Evolutionary conservation across 2,888 invertebrate species (phyloP).

Genomic region (Marasmarcha lunaedactyla): DNA sequence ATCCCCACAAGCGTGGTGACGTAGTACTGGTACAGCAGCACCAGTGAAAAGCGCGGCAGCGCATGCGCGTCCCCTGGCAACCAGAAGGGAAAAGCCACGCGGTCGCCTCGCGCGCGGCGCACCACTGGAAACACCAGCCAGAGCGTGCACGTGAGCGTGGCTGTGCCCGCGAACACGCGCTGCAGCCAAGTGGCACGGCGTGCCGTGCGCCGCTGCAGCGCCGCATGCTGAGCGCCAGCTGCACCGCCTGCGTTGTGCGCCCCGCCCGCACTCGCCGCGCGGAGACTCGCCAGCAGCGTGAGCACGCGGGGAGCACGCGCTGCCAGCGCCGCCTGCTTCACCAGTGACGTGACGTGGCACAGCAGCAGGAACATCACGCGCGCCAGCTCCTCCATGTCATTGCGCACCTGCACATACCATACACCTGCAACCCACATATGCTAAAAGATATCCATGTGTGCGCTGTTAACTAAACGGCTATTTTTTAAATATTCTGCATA

Average conservation of each 20-base stretch:
- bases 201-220: constrained; percentile 14
- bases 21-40: constrained; percentile 45
- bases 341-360: constrained; percentile 51
- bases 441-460: too few species aligned
- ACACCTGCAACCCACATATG: too few species aligned
- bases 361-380: constrained; percentile 55
- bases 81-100: constrained; percentile 31
- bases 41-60: constrained; percentile 29
- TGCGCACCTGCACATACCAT: constrained; percentile 27
- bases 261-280: constrained; percentile 15
- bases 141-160: constrained; percentile 42
- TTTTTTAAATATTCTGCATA: too few species aligned
- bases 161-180: constrained; percentile 24
- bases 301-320: constrained; percentile 24
- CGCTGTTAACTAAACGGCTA: too few species aligned
- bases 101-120: constrained; percentile 20
- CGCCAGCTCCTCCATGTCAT: constrained; percentile 42
- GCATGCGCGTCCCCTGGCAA: constrained; percentile 4
- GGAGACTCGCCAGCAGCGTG: constrained; percentile 19
- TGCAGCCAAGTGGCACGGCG: constrained; percentile 18
- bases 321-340: constrained; percentile 44
- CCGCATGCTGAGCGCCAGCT: neutral
- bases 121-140: constrained; percentile 37
- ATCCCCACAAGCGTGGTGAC: constrained; percentile 51
- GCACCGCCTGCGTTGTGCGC: constrained; percentile 13